phyloP scores from a whole-genome alignment of 2,888 invertebrate genomes.

The Eupelmus urozonus region DNA sequence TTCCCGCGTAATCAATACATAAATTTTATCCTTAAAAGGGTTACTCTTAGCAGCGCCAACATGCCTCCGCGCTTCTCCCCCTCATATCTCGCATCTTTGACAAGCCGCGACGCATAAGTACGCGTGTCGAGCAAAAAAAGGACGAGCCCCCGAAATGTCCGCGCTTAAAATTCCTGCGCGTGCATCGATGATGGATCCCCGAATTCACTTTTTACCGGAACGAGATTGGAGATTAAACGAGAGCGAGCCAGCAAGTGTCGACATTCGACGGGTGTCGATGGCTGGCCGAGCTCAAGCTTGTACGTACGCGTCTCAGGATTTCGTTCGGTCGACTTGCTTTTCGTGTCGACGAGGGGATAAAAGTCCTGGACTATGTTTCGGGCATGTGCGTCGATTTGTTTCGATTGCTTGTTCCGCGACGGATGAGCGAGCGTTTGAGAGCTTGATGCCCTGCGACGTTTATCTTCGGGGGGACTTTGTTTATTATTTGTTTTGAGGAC shows the following conservation, averaged over 20 bases:
- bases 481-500: too few species aligned
- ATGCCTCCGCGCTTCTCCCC: too few species aligned
- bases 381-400: neutral
- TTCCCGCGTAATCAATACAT: too few species aligned
- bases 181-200: conserved; percentile 72
- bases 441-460: neutral
- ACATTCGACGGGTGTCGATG: conserved; percentile 29
- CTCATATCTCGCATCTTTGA: too few species aligned
- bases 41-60: too few species aligned
- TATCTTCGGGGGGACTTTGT: too few species aligned
- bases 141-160: conserved; percentile 64
- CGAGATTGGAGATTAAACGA: too few species aligned
- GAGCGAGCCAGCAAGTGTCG: conserved; percentile 14
- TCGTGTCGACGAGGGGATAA: neutral
- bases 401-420: neutral
- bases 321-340: conserved; percentile 39
- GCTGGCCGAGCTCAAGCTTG: neutral
- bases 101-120: too few species aligned
- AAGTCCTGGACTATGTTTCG: conserved; percentile 10
- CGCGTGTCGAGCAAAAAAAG: too few species aligned
- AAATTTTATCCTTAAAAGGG: too few species aligned
- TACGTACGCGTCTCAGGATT: conserved; percentile 8
- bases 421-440: neutral
- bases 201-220: neutral
- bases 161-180: conserved; percentile 71